phyloP scores from a whole-genome alignment of 2,888 invertebrate genomes.

The Drosophila mercatorum region DNA sequence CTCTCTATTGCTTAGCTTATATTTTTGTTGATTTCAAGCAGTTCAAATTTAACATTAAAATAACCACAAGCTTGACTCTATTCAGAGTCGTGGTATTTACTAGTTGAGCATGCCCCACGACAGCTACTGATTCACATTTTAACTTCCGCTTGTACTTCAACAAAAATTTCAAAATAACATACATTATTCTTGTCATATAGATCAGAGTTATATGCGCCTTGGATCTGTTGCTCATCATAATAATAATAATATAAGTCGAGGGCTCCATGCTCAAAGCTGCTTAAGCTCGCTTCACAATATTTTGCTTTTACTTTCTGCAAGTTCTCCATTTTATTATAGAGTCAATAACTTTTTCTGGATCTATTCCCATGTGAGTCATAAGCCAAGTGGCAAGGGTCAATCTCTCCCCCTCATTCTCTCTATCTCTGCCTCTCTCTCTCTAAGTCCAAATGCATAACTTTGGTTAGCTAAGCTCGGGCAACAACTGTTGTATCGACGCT shows the following conservation, averaged over 20 bases:
- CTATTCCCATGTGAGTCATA: conserved; percentile 57
- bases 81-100: background rate
- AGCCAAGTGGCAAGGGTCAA: conserved; percentile 21
- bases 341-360: conserved; percentile 27
- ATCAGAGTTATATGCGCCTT: background rate
- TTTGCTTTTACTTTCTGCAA: conserved; percentile 7
- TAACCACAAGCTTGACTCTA: background rate
- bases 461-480: conserved; percentile 2
- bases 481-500: background rate
- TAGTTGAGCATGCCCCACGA: background rate
- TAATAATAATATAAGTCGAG: background rate
- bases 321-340: conserved; percentile 32
- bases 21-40: too few relatives aligned
- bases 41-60: too few relatives aligned
- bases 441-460: conserved; percentile 49
- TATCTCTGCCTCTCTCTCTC: conserved; percentile 1
- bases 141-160: too few relatives aligned
- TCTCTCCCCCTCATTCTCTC: background rate
- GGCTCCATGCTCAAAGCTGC: background rate
- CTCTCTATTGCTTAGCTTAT: too few relatives aligned
- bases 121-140: background rate
- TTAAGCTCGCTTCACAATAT: background rate
- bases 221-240: background rate
- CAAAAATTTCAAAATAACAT: too few relatives aligned
- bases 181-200: background rate